Base-by-base conservation (phyloP, 2,797 vertebrate genomes). In the Bryconaethiops microstoma region DNA sequence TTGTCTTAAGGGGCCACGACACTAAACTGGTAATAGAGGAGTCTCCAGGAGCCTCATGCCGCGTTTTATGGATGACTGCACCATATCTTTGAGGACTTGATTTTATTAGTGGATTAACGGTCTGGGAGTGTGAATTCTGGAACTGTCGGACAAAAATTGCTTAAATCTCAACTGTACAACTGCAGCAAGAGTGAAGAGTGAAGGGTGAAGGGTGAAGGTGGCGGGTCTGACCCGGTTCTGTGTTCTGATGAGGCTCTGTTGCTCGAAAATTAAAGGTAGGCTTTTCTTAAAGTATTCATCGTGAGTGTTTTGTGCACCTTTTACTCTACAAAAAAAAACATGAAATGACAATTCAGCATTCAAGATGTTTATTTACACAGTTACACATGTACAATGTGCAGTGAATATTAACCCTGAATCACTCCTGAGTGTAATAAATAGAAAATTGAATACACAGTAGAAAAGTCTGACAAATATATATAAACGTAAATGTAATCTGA, bases 101-200 rank as follows among this genome's bases (percentile, higher is more conserved):
- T 79, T 79, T 67, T 48, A 39, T 39, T 1, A 29, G 29, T 29
- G 29, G 29, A 48, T 55, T 48, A 50, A 29, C 4, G 6, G n/a
- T 68, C 23, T 14, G 39, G 42, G 9, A 50, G 35, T 67, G 35
- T 67, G 48, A 48, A 29, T 39, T 72, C 13, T 79, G 55, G 16
- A 60, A 45, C 0, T 55, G 19, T 6, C 21, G 35, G 10, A 17
- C 19, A 62, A 23, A 52, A 23, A 1, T 14, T 23, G 40, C 52
- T 5, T 55, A 13, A 50, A 48, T 75, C 16, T 64, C 16, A 14
- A 45, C 4, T 78, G 72, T 65, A 0, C 52, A 65, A 62, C 23
- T 69, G 40, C 35, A 42, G 81, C 79, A 72, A 86, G 79, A 72
- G n/a, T n/a, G n/a, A n/a, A n/a, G n/a, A n/a, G n/a, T n/a, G n/a